phyloP scores from a whole-genome alignment of 2,797 vertebrate species.

The Epinephelus awoara region DNA sequence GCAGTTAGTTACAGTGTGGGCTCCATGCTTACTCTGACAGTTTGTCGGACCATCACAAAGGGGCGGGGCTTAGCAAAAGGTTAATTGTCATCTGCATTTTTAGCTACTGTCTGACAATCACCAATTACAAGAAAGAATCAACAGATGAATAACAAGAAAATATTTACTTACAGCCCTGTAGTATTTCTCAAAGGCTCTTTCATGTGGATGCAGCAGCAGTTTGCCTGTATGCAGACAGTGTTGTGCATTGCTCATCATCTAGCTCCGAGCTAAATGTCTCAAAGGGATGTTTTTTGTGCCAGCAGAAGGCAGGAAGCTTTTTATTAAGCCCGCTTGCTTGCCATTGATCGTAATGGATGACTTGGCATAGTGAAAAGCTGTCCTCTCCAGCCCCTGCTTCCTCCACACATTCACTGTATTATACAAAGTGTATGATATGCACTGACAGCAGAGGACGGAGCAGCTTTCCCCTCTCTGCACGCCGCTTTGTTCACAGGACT shows the following conservation, averaged over 20 bases:
- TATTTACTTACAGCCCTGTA: too few relatives aligned
- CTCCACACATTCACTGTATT: constrained; percentile 34
- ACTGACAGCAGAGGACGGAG: constrained; percentile 56
- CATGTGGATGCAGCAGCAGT: not conserved
- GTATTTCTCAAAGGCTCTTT: not conserved
- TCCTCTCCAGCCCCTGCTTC: constrained; percentile 34
- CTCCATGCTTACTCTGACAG: too few relatives aligned
- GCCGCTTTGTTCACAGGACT: constrained; percentile 39
- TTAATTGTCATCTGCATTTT: too few relatives aligned
- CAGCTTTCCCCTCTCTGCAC: constrained; percentile 26
- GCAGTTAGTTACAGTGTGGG: too few relatives aligned
- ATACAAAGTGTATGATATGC: constrained; percentile 51
- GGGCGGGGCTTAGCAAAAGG: too few relatives aligned
- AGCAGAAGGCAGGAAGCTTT: constrained; percentile 57
- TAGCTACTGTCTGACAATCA: too few relatives aligned
- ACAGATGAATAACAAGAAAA: too few relatives aligned
- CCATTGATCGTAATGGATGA: constrained; percentile 67
- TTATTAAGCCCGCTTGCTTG: constrained; percentile 53
- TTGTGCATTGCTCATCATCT: constrained; percentile 18
- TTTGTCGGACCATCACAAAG: too few relatives aligned
- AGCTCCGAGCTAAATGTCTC: constrained; percentile 38
- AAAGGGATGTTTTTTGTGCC: constrained; percentile 32
- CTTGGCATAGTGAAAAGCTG: constrained; percentile 62
- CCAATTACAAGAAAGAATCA: too few relatives aligned
- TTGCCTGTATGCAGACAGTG: constrained; percentile 3